phyloP scores from a whole-genome alignment of 2,113 vertebrate species.

The Oenanthe oenanthe region DNA sequence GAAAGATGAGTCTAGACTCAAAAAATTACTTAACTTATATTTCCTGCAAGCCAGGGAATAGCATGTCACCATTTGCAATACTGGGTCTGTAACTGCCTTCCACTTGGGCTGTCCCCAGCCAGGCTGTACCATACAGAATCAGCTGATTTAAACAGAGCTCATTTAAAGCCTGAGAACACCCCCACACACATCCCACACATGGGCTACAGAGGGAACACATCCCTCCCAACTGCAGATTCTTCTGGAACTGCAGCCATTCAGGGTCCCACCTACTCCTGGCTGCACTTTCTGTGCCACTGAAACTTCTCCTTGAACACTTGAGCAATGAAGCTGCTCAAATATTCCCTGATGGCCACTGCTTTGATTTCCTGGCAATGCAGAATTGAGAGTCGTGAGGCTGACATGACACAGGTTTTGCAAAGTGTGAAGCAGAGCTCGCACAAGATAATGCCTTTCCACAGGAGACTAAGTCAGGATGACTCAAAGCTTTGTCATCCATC shows the following conservation, averaged over 20 bases:
- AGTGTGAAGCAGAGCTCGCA: slow-evolving; percentile 26
- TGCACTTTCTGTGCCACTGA: background rate
- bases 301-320: background rate
- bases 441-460: slow-evolving; percentile 50
- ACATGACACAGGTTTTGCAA: background rate
- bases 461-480: slow-evolving; percentile 32
- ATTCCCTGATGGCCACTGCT: background rate
- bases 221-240: background rate
- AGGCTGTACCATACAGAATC: background rate
- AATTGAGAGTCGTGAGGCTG: background rate
- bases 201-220: fast-evolving
- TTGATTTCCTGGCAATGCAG: slow-evolving; percentile 18
- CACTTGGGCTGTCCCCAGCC: background rate
- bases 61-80: background rate
- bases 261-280: background rate
- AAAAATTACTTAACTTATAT: background rate
- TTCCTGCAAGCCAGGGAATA: background rate
- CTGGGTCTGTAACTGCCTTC: background rate
- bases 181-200: background rate
- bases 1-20: background rate
- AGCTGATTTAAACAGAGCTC: background rate
- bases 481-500: slow-evolving; percentile 50
- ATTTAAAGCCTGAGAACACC: background rate
- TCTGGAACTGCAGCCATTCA: background rate
- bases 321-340: background rate